A percentile compares a stretch with the other conserved stretches of the same genome.
phyloP scores from a whole-genome alignment of 2,113 vertebrate species.

The Corynorhinus townsendii region DNA sequence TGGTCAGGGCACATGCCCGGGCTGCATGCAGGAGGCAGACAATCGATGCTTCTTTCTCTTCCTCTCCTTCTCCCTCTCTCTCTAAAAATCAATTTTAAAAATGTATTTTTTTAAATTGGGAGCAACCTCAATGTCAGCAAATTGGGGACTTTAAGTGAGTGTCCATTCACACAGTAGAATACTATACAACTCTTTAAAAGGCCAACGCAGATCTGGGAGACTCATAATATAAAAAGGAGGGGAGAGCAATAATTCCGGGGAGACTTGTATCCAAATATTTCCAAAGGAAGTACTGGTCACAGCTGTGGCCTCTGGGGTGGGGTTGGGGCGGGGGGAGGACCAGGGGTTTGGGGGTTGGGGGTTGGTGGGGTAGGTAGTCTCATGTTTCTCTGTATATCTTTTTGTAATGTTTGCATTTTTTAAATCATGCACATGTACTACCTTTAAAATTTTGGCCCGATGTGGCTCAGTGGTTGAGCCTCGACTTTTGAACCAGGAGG shows the following conservation, averaged over 20 bases:
- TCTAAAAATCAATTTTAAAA: neutral
- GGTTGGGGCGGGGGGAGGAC: neutral
- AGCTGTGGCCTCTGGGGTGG: neutral
- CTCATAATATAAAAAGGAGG: neutral
- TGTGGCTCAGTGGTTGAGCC: neutral
- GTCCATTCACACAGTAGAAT: neutral
- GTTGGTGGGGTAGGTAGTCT: no score
- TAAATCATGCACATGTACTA: neutral
- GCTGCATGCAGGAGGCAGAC: neutral
- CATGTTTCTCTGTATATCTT: neutral
- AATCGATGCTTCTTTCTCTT: no score
- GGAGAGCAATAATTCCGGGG: neutral
- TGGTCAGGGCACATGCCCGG: neutral
- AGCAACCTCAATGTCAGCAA: neutral
- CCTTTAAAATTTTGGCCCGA: neutral
- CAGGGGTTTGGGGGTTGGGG: neutral
- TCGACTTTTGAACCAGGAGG: no score
- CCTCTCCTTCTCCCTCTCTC: neutral
- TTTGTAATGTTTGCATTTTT: neutral
- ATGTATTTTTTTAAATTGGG: neutral
- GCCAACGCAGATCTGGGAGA: neutral
- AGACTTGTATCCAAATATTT: neutral
- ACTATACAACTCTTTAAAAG: neutral
- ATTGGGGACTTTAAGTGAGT: neutral
- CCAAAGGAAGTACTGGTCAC: neutral